Conservation (phyloP, 2,888 invertebrate genomes). For the Napeogenes inachia region DNA sequence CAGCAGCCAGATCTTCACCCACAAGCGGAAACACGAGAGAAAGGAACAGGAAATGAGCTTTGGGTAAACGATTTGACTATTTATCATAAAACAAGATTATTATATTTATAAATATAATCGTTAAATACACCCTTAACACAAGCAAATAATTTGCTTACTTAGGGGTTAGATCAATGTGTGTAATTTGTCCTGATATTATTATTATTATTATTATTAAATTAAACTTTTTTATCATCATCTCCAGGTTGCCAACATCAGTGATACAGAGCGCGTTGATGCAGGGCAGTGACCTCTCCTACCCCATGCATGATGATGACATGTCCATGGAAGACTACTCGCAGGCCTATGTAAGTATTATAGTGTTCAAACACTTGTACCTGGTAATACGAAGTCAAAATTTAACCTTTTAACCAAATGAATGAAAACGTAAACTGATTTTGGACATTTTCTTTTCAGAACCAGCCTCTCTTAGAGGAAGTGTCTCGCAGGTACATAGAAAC, state of each 20-base stretch:
- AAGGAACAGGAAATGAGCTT: conserved; percentile 94
- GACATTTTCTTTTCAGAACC: conserved; percentile 50
- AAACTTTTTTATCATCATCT: conserved; percentile 9
- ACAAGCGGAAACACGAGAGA: conserved; percentile 97
- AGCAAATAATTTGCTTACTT: too few relatives aligned
- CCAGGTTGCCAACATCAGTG: conserved; percentile 67
- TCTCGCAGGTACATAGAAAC: conserved; percentile 73
- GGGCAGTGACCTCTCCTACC: conserved; percentile 62
- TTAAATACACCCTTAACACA: too few relatives aligned
- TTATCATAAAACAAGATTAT: not conserved
- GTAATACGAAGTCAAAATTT: too few relatives aligned
- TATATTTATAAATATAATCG: not conserved
- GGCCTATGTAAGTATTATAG: conserved; percentile 56
- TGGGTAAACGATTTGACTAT: conserved; percentile 78
- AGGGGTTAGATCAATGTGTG: too few relatives aligned
- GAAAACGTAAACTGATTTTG: not conserved
- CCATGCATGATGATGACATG: conserved; percentile 44
- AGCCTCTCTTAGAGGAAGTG: conserved; percentile 78
- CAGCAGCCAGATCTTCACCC: conserved; percentile 96
- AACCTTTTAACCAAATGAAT: too few relatives aligned
- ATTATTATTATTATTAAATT: too few relatives aligned
- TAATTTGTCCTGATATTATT: too few relatives aligned
- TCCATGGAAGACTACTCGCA: conserved; percentile 43
- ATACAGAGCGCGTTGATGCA: conserved; percentile 71
- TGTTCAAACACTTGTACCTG: not conserved